phyloP scores from a whole-genome alignment of 2,113 vertebrate species.

The Empidonax traillii region DNA sequence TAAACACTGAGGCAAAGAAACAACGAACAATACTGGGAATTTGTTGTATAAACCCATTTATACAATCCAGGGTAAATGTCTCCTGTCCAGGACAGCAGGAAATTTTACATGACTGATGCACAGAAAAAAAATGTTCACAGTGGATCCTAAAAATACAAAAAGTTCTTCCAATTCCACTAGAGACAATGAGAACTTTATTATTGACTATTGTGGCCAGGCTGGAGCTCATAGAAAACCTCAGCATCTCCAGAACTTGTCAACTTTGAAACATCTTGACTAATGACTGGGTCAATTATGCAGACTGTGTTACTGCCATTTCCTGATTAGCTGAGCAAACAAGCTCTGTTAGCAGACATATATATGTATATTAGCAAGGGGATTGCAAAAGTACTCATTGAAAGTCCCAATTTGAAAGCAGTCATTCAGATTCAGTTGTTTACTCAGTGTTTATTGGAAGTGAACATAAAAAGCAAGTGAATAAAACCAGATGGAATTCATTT shows the following conservation, averaged over 20 bases:
- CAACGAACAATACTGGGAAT: background rate
- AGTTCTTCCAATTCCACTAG: background rate
- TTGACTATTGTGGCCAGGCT: background rate
- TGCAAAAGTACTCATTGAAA: background rate
- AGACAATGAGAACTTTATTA: background rate
- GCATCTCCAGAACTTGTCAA: background rate
- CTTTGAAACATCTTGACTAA: background rate
- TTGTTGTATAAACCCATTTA: background rate
- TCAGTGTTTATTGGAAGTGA: background rate
- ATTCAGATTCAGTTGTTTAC: conserved; percentile 2
- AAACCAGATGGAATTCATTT: background rate
- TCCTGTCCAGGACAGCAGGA: background rate
- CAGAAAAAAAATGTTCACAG: background rate
- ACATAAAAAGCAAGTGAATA: conserved; percentile 19
- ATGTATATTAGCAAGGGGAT: background rate
- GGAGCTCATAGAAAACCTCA: background rate
- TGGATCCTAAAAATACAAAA: background rate
- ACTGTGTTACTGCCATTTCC: background rate
- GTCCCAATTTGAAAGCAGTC: background rate
- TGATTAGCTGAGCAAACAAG: conserved; percentile 7
- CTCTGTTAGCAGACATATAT: background rate
- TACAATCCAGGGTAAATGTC: background rate
- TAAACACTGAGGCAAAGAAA: background rate
- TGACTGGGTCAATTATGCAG: background rate
- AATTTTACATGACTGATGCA: background rate